Percentiles rank a stretch among this genome's conserved stretches.
Conservation (phyloP, 2,888 invertebrate genomes). For the Euproctis similis region DNA sequence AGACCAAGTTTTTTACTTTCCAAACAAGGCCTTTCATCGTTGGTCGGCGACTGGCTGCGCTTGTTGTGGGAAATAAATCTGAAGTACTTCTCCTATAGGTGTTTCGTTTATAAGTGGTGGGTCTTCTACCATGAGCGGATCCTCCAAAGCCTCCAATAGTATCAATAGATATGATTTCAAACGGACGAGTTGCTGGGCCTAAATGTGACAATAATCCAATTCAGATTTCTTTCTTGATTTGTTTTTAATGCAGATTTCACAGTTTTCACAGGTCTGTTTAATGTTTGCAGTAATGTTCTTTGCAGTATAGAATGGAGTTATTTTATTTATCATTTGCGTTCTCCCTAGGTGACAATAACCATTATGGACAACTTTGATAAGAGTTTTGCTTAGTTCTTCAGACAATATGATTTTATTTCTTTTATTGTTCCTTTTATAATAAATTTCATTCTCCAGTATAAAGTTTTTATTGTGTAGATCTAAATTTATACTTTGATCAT, state of each 20-base stretch:
- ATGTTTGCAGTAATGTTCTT: conserved; percentile 13
- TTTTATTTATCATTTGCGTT: no score
- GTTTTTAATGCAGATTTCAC: no score
- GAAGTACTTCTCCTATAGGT: conserved; percentile 25
- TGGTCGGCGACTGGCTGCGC: conserved; percentile 30
- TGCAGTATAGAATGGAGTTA: no score
- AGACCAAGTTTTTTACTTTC: conserved; percentile 29
- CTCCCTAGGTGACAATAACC: conserved; percentile 18
- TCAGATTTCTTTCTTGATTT: conserved; percentile 1
- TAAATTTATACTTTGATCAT: background rate
- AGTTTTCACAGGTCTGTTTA: no score
- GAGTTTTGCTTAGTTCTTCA: conserved; percentile 15
- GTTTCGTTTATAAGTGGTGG: conserved; percentile 27
- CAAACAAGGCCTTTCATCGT: conserved; percentile 28
- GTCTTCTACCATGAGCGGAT: conserved; percentile 24
- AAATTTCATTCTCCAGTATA: background rate
- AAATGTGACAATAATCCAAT: conserved; percentile 1
- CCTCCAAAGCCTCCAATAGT: conserved; percentile 5
- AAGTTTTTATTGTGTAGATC: background rate
- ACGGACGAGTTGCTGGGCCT: background rate
- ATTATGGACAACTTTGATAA: background rate
- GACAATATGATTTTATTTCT: conserved; percentile 17
- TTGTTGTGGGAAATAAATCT: conserved; percentile 29
- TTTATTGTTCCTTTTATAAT: conserved; percentile 1
- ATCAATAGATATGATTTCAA: conserved; percentile 1